Base-by-base conservation (phyloP, 2,888 invertebrate species). In the Drosophila testacea region DNA sequence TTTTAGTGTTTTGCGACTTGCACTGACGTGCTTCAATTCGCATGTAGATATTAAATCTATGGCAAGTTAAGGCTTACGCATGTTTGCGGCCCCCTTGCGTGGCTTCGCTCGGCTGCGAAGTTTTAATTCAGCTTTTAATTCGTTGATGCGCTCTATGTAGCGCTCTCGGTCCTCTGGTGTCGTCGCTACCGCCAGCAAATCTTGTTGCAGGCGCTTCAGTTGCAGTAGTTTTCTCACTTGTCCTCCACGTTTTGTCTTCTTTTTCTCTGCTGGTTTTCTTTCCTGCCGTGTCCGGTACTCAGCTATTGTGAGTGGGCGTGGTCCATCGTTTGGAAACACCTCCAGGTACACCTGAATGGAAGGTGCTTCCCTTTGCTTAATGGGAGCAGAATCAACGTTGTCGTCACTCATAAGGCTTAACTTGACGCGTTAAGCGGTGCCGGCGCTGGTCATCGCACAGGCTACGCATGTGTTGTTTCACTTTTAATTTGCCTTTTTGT, bases 281-380 rank as follows among this genome's bases (percentile, higher is more conserved):
- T 46, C 41, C 16, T 54, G 54, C 16, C 42, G 36, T 34, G 44
- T 44, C 46, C 36, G 56, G 36, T 56, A 46, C 46, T 46, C 56
- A 46, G 56, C 55, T 55, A 42, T 55, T 54, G 54, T 54, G 54
- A 54, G 54, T 54, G 54, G 54, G 54, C 54, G 54, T 16, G 50
- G 36, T 50, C 50, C 50, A 51, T 22, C 50, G 50, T 38, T 38
- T n/a, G 36, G 27, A 28, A 10, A 28, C 11, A 10, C 13, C 41
- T 42, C 22, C 34, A 10, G 10, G 34, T 9, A 9, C 34, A 10
- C 34, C 34, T 10, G 34, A 34, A 34, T 34, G 34, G 34, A 34
- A 34, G 34, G 41, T 41, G 41, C 41, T 41, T 41, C 41, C 41
- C 46, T 46, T 46, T 46, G 46, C 11, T 46, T 28, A 28, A 28